These are phyloP conservation scores for Pampusana beccarii DNA, from an alignment of 2,113 vertebrate species.

Conservation along the genomic window DNA sequence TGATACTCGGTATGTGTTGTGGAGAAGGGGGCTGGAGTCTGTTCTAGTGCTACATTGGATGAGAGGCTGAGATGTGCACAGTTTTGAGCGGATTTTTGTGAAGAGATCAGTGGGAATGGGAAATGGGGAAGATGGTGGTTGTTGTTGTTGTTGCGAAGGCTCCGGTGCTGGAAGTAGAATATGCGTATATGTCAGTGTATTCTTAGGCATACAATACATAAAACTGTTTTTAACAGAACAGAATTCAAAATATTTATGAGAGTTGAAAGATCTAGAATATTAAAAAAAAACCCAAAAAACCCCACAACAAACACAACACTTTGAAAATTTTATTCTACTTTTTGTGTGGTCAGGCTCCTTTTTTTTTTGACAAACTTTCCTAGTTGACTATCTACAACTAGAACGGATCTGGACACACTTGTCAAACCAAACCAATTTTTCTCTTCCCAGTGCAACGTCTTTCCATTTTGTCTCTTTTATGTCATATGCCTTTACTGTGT, in stretches of 20 bases:
- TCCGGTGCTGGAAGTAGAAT: background rate
- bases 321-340: background rate
- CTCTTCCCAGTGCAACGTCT: background rate
- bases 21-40: background rate
- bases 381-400: background rate
- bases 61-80: background rate
- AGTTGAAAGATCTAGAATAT: background rate
- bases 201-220: background rate
- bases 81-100: background rate
- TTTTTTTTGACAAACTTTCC: background rate
- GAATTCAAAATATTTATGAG: background rate
- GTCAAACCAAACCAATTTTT: background rate
- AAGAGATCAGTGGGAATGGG: background rate
- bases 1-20: fast-evolving
- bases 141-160: background rate
- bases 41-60: background rate
- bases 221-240: background rate
- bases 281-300: background rate
- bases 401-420: background rate
- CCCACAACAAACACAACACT: too few species aligned
- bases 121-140: background rate
- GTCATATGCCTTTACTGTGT: background rate
- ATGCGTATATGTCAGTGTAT: background rate
- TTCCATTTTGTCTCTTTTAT: background rate
- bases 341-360: background rate